Evolutionary conservation across 2,797 vertebrate species (phyloP), one percentile per base, ranked within the genome.

Genomic region (Crocodylus rhombifer): DNA sequence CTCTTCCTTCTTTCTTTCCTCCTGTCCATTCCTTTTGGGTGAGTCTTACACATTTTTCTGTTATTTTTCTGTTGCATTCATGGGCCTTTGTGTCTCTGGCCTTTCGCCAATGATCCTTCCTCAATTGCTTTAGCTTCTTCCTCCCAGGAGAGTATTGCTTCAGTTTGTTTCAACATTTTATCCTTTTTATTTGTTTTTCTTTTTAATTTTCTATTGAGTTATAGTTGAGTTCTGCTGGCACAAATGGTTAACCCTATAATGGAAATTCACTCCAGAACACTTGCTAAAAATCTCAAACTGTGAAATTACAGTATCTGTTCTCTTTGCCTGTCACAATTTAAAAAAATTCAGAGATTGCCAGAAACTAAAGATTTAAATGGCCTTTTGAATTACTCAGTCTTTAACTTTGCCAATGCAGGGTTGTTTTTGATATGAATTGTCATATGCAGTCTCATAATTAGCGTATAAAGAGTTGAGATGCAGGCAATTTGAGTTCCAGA

Each of bases 171-270:
- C 14, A 23, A 76, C 88, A 67, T 84, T 93, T 84, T 84, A 61
- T 77, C 84, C 78, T 89, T 94, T 84, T 82, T 20, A 81, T 82
- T 73, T 74, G 62, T 80, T 82, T 86, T 91, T 82, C 85, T 77
- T 75, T 96, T 51, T 51, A 51, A 51, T 51, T 95, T 89, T 69
- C 88, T 91, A n/a, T 69, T 60, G 77, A 94, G 84, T 84, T 82
- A 58, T 82, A 90, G 92, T 92, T 96, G 86, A 89, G 85, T 92
- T 97, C 88, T 96, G 82, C 84, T 94, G 92, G 90, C 87, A 82
- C 57, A 84, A 87, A 91, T 2, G 6, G 92, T 93, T 96, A 96
- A 95, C 26, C 56, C 83, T 76, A 56, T 73, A 80, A 67, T 4
- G 36, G 51, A 82, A 93, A 95, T 51, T 88, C 91, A 80, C 75